Conservation (phyloP, 1,140 invertebrate genomes). For the Bombus huntii region DNA sequence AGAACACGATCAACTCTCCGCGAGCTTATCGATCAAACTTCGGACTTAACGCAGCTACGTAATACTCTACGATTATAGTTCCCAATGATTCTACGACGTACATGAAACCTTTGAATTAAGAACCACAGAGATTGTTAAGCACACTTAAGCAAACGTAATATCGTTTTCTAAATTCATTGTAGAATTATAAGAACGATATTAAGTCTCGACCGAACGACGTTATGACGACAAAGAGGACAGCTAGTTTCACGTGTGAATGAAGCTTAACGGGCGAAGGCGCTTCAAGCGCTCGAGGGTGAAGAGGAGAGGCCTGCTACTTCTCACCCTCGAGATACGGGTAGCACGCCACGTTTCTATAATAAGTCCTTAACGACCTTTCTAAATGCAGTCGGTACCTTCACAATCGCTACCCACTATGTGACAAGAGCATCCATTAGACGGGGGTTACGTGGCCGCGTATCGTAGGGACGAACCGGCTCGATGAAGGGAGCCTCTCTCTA, state of each 20-base stretch:
- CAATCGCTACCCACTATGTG: constrained; percentile 48
- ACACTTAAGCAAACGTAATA: not conserved
- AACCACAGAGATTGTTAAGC: too few relatives aligned
- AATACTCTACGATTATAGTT: too few relatives aligned
- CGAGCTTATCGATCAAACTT: not conserved
- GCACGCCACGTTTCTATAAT: constrained; percentile 57
- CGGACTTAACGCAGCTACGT: too few relatives aligned
- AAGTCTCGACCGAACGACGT: too few relatives aligned
- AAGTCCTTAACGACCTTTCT: constrained; percentile 69
- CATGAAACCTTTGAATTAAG: not conserved
- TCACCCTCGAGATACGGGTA: constrained; percentile 64
- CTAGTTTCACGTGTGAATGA: constrained; percentile 5
- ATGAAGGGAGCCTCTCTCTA: constrained; percentile 8
- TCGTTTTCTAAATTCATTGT: not conserved
- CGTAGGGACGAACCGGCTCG: constrained; percentile 28
- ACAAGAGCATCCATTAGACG: constrained; percentile 60
- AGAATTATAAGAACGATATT: not conserved
- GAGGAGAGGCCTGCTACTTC: constrained; percentile 54
- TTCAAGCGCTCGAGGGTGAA: constrained; percentile 53
- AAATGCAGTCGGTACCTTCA: constrained; percentile 61
- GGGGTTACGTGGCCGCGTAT: constrained; percentile 45
- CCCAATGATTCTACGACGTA: not conserved
- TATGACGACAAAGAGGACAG: not conserved
- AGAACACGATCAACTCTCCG: too few relatives aligned
- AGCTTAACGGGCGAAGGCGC: constrained; percentile 28